Evolutionary conservation across 2,797 vertebrate species (phyloP), one percentile per base, ranked within the genome.

Genomic region (Labeo calbasu): DNA sequence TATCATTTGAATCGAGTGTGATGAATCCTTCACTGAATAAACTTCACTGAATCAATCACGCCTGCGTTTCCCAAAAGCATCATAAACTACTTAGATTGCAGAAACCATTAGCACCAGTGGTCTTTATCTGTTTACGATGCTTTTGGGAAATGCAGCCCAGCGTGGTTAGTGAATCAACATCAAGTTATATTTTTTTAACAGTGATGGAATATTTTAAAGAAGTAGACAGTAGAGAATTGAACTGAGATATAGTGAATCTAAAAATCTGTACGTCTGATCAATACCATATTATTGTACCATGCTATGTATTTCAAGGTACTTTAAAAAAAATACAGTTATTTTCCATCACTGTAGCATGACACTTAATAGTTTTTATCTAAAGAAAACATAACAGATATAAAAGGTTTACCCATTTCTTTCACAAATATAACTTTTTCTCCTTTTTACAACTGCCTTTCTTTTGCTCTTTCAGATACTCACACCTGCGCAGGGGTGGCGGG

Each of bases 401-500:
- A 13, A 48, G 23, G 19, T 65, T 19, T 21, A 28, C 48, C 48
- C 11, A 53, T 80, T 40, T 65, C 21, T 40, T 57, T 59, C 4
- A 71, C 50, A 46, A 28, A 71, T 8, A 14, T 43, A 50, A 82
- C 23, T 61, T 57, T 55, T 82, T 17, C 1, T 43, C 36, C 8
- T 23, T 46, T 79, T 77, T 61, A 17, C 53, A 32, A 15, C 70
- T 13, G 63, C 71, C 53, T 40, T 23, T 69, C 12, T 69, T 43
- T 12, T 63, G 53, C 28, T 51, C 15, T 57, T 57, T 77, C 12
- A 82, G 66, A 85, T 83, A 91, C 93, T 92, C 86, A 94, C 94
- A 93, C 86, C 86, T 92, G 91, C 0, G 69, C 87, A 77, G 90
- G 88, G 48, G 78, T 91, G 5, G 89, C 88, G 0, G 92, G 88